Evolutionary conservation across 2,113 vertebrate species (phyloP), one percentile per base, ranked within the genome.

Genomic region (Asarcornis scutulata): DNA sequence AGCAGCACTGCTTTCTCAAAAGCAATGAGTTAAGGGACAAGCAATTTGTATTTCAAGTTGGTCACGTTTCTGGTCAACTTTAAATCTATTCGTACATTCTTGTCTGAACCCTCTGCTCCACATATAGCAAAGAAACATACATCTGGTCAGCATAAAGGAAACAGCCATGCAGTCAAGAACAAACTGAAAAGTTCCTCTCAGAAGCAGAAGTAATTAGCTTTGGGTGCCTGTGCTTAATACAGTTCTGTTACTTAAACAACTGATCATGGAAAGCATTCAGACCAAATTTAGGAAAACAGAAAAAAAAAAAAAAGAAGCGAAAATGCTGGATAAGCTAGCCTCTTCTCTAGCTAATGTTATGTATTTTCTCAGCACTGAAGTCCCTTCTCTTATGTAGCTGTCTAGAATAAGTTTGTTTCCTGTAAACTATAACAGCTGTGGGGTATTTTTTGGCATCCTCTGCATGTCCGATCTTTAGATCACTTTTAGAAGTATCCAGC

Each of bases 131-230:
- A 31, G 46, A 74, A 80, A 18, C 38, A 50, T 29, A 22, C 1
- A 6, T 7, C 26, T 56, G 23, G 27, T 52, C 78, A 94, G 40
- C 17, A 14, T 23, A 66, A 71, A 71, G 67, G 31, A 84, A 75
- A 73, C 53, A 72, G 68, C 29, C 11, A 38, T 86, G 17, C 29
- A 63, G 9, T 12, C 13, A 73, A 29, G 3, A 73, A 36, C 10
- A 69, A 78, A 85, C 31, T 25, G 18, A 20, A 27, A 86, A 73
- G 56, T 32, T 91, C 76, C 36, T 38, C 48, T 53, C 66, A n/a
- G 32, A 59, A 93, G 73, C 21, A 89, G 59, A 32, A 89, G 84
- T 76, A 87, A 68, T 78, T 60, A 64, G 17, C 60, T 95, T 38
- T 71, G 36, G 20, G 27, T 53, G 20, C 50, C 34, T 13, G 32